Conservation (phyloP, 2,113 vertebrate genomes). For the Gnathochromis pfefferi region DNA sequence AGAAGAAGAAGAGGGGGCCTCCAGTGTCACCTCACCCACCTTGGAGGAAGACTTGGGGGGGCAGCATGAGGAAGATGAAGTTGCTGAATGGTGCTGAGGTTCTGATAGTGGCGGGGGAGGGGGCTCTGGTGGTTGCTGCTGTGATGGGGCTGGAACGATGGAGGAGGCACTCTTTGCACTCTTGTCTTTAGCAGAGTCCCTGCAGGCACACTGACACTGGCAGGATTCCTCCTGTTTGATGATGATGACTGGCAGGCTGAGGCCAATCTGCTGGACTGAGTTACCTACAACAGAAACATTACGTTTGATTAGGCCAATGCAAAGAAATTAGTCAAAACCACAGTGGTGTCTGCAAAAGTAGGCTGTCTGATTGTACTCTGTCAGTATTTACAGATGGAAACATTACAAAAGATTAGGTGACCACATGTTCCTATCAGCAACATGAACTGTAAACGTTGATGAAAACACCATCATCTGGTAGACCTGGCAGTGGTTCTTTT, state of each 20-base stretch:
- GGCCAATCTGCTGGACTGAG: constrained; percentile 92
- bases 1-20: not conserved
- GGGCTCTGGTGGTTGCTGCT: constrained; percentile 52
- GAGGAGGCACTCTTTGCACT: constrained; percentile 66
- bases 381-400: not conserved
- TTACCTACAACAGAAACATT: constrained; percentile 70
- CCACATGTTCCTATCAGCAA: not conserved
- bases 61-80: constrained; percentile 40
- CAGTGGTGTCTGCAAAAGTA: not conserved
- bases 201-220: constrained; percentile 95
- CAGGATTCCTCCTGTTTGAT: constrained; percentile 99
- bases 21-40: constrained; percentile 13
- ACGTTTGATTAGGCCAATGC: not conserved
- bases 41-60: constrained; percentile 66
- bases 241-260: constrained; percentile 97
- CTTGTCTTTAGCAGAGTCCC: constrained; percentile 85
- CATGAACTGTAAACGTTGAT: not conserved
- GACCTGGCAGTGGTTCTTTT: not conserved
- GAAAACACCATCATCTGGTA: not conserved
- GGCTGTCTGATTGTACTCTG: not conserved
- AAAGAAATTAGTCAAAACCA: not conserved
- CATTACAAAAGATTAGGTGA: not conserved
- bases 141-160: constrained; percentile 10
- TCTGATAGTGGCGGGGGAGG: constrained; percentile 37
- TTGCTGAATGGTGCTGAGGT: constrained; percentile 35